Evolutionary conservation across 2,797 vertebrate genomes (phyloP).

Genomic region (Liasis olivaceus): DNA sequence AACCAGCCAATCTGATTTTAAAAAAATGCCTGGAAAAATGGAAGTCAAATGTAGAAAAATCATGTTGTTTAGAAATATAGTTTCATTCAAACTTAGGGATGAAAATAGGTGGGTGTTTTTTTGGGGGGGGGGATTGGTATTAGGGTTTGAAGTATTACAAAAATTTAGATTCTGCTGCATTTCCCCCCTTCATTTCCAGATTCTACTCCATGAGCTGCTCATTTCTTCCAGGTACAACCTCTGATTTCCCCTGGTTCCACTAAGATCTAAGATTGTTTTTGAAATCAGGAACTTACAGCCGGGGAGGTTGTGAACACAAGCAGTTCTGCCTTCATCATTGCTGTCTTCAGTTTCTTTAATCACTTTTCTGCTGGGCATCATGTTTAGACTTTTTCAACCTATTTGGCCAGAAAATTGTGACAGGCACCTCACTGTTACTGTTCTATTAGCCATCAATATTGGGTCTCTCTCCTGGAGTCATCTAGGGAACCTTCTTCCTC

Average conservation of each 20-base stretch:
- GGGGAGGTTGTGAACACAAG: neutral
- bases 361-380: conserved; percentile 2
- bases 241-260: too few relatives aligned
- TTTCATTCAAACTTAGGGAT: neutral
- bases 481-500: conserved; percentile 15
- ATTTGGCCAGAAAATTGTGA: conserved; percentile 28
- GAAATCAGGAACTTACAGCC: neutral
- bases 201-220: neutral
- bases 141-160: neutral
- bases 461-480: conserved; percentile 20
- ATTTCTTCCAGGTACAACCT: neutral
- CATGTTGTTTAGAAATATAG: neutral
- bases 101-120: too few relatives aligned
- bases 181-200: neutral
- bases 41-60: too few relatives aligned
- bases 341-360: neutral
- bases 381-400: conserved; percentile 24
- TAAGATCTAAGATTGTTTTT: neutral
- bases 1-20: too few relatives aligned
- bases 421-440: neutral
- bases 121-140: neutral
- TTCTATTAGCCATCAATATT: neutral
- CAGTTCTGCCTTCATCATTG: neutral
- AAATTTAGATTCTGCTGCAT: neutral
- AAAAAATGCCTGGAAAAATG: too few relatives aligned